Evolutionary conservation across 2,888 invertebrate species (phyloP), one percentile per base, ranked within the genome.

Genomic region (Trachelus tabidus): DNA sequence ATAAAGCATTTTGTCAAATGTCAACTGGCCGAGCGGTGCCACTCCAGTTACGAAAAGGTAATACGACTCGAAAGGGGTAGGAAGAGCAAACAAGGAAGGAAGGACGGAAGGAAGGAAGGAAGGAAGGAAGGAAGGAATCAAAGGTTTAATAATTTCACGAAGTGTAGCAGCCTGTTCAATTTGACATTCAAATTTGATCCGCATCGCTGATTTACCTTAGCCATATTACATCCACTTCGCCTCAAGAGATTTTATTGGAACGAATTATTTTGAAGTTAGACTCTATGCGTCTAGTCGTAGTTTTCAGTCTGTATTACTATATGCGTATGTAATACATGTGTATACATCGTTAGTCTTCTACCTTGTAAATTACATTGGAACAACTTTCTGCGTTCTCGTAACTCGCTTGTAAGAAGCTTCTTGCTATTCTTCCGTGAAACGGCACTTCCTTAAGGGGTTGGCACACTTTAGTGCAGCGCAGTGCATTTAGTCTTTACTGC

Each of bases 11-110:
- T 86, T 83, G 87, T 87, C 86, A 79, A 84, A 85, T 84, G 86
- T 86, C 86, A 85, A 83, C 78, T 35, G 23, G 30, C 23, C 12
- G 31, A 31, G 31, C 34, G 30, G 80, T 81, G 76, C 80, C 81
- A 83, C 85, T 87, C 87, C 81, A 82, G 81, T 87, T 87, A 85
- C 87, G 79, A 82, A 83, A 83, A 82, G 83, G 84, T 83, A 87
- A 87, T 82, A 83, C 79, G 74, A 74, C 71, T 30, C 71, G 71
- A 15, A 33, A 34, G 71, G 31, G 23, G 15, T 33, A 11, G 71
- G 71, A 30, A 71, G 31, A 34, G 15, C 30, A n/a, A 71, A 23
- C 31, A 15, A 15, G 71, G 15, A 71, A 30, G 71, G 0, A 71
- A 71, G 33, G 12, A 33, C 4, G 33, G n/a, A 71, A 71, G 56